Evolutionary conservation across 2,113 vertebrate genomes (phyloP), one percentile per base, ranked within the genome.

Genomic region (Chrysemys picta): DNA sequence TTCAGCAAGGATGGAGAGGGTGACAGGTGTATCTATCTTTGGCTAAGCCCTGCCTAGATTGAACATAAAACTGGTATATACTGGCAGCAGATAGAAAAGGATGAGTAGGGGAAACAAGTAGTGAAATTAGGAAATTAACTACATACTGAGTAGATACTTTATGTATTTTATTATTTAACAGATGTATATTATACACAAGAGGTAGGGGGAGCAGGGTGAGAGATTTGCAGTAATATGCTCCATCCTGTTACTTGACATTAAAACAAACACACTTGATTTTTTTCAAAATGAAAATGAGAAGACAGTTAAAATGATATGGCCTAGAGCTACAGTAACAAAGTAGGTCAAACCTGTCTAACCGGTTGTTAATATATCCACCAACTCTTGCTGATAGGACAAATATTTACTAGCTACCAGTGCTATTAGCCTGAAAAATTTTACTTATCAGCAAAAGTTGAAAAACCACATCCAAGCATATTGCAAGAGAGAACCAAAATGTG

Each of bases 251-350:
- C 45, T 8, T n/a, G 75, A 45, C 86, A 22, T 27, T 89, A 93
- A 89, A 42, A 79, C 19, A 79, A 3, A 25, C 52, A 45, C 14
- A 35, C 80, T 50, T 79, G 29, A 89, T 52, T 78, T 89, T 91
- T 96, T 85, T 56, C 75, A 35, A n/a, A 65, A 80, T 62, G n/a
- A 89, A 94, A 92, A 82, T 21, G 76, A 89, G n/a, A 35, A 62
- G 38, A 65, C 50, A 90, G 29, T 53, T 89, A 56, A 38, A 29
- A 91, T 5, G 11, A 31, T 76, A 35, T 2, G 52, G 57, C n/a
- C 76, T 62, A 80, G 27, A 89, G 91, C 69, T 72, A 72, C 31
- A 54, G 6, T 80, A 47, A 17, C 16, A 81, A 87, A 85, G 14
- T 10, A 89, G 54, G 75, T 81, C 62, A 87, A 90, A 85, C 56